These are phyloP conservation scores for Gymnogyps californianus DNA, from an alignment of 2,113 vertebrate genomes.

Conservation along the genomic window DNA sequence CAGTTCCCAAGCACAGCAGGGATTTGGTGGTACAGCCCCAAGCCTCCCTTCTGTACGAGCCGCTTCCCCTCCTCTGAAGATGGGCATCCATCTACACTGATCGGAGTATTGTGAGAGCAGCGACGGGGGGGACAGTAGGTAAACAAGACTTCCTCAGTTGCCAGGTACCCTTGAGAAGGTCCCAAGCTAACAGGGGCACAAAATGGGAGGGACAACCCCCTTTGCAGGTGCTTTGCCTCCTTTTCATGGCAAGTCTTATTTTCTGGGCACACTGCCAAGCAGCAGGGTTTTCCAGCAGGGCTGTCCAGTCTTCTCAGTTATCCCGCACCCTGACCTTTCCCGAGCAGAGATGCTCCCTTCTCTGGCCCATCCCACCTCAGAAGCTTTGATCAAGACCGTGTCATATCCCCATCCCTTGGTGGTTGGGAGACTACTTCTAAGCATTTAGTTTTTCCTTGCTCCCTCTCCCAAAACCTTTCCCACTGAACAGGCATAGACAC, in stretches of 20 bases:
- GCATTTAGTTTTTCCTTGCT: not conserved
- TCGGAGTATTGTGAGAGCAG: not conserved
- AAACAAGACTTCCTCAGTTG: not conserved
- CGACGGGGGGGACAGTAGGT: accelerated
- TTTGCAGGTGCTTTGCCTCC: not conserved
- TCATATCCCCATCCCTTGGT: not conserved
- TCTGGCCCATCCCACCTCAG: not conserved
- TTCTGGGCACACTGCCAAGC: not conserved
- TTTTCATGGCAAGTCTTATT: not conserved
- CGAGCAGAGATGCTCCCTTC: not conserved
- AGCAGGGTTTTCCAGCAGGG: not conserved
- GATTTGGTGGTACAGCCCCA: not conserved
- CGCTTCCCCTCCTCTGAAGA: not conserved
- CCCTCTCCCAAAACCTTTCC: not conserved
- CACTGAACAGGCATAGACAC: not conserved
- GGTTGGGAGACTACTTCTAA: not conserved
- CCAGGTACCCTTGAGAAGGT: not conserved
- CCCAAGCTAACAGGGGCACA: not conserved
- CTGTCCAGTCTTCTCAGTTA: not conserved
- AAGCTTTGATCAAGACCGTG: not conserved
- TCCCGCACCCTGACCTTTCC: not conserved
- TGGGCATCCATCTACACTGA: not conserved
- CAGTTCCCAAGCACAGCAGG: not conserved
- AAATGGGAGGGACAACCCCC: not conserved
- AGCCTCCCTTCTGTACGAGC: not conserved